These are phyloP conservation scores for Morpho helenor DNA, from an alignment of 2,888 invertebrate species.

Conservation along the genomic window DNA sequence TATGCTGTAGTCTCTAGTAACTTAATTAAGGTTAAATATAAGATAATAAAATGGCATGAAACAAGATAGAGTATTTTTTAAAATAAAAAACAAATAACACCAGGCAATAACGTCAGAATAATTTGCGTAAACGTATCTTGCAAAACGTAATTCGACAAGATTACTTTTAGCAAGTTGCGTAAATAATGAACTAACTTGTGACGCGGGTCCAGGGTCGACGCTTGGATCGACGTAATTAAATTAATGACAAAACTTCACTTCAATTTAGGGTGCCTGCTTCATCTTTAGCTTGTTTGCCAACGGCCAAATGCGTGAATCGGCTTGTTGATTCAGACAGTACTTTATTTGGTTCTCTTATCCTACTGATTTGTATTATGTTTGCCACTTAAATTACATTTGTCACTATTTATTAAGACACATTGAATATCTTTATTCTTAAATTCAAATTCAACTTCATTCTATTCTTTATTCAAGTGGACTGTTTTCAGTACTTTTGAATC, in stretches of 20 bases:
- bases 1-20: no score
- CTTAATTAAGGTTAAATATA: no score
- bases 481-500: no score
- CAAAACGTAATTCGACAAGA: constrained; percentile 69
- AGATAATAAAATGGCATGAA: no score
- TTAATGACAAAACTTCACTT: constrained; percentile 78
- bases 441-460: no score
- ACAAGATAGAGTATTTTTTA: not conserved
- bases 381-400: no score
- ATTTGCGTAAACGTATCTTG: constrained; percentile 66
- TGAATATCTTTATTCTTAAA: no score
- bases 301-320: constrained; percentile 62
- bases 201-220: constrained; percentile 62
- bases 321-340: constrained; percentile 40
- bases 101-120: constrained; percentile 43
- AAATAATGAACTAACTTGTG: constrained; percentile 79
- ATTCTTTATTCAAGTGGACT: no score
- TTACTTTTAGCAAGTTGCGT: constrained; percentile 74
- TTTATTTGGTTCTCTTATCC: constrained; percentile 12
- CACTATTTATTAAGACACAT: no score
- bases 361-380: no score
- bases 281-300: constrained; percentile 70
- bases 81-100: constrained; percentile 1
- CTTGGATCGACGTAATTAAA: constrained; percentile 78
- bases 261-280: constrained; percentile 73